A percentile compares a stretch with the other conserved stretches of the same genome.
phyloP scores from a whole-genome alignment of 2,113 vertebrate genomes.

The Paradoxurus hermaphroditus region DNA sequence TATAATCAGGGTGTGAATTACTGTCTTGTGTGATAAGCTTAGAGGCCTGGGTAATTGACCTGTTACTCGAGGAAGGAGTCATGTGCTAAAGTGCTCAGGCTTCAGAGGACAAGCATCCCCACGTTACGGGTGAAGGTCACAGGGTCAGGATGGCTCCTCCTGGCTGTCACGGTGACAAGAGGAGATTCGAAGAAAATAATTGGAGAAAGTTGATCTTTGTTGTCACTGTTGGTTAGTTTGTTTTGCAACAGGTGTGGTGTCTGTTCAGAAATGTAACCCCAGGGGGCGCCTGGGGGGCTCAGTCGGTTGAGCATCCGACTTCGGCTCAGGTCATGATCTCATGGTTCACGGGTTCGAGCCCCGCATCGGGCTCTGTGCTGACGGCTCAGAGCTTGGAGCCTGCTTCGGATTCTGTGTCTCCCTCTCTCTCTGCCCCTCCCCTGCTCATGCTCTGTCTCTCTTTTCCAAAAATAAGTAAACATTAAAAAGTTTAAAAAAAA shows the following conservation, averaged over 20 bases:
- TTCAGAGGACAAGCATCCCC: not conserved
- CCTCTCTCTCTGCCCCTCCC: too few relatives aligned
- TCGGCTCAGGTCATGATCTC: too few relatives aligned
- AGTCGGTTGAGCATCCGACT: too few relatives aligned
- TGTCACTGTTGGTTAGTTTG: not conserved
- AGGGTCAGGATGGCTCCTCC: not conserved
- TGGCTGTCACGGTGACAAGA: not conserved
- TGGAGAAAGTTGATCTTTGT: not conserved
- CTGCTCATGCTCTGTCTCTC: too few relatives aligned
- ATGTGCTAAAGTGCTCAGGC: not conserved
- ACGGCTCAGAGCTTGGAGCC: too few relatives aligned
- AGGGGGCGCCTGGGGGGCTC: too few relatives aligned
- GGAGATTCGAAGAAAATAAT: not conserved
- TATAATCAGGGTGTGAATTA: not conserved
- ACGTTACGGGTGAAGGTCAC: not conserved
- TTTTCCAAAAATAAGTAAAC: too few relatives aligned
- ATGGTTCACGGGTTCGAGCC: too few relatives aligned
- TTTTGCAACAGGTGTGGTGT: not conserved
- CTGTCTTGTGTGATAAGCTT: not conserved
- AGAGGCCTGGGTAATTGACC: not conserved
- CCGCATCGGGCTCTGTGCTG: too few relatives aligned
- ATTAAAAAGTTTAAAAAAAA: too few relatives aligned
- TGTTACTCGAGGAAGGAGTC: not conserved
- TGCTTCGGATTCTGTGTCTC: too few relatives aligned
- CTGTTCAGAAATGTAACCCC: not conserved